These are phyloP conservation scores for Hemichromis elongatus DNA, from an alignment of 2,113 vertebrate genomes.

Conservation along the genomic window DNA sequence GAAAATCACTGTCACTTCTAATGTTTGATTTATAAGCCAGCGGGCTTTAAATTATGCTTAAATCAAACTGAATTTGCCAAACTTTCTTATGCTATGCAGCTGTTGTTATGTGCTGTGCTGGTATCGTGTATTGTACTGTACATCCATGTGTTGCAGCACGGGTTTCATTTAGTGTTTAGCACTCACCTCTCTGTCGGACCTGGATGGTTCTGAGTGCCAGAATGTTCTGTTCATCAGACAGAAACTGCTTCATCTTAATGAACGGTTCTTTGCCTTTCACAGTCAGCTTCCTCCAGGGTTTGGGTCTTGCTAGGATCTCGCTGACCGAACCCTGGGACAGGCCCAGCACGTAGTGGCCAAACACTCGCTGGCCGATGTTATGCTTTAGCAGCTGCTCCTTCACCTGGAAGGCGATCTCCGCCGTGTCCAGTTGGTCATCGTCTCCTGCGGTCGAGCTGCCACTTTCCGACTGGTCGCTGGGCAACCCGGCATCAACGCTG, in stretches of 20 bases:
- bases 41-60: background rate
- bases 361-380: slow-evolving; percentile 97
- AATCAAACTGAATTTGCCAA: background rate
- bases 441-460: slow-evolving; percentile 70
- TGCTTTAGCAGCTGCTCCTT: slow-evolving; percentile 98
- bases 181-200: slow-evolving; percentile 97
- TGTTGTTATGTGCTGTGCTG: background rate
- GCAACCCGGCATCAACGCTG: slow-evolving; percentile 66
- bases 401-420: slow-evolving; percentile 96
- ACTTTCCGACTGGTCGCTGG: slow-evolving; percentile 79
- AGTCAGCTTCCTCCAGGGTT: slow-evolving; percentile 97
- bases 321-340: slow-evolving; percentile 97
- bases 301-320: slow-evolving; percentile 95
- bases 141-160: background rate
- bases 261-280: slow-evolving; percentile 99
- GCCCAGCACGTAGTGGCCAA: slow-evolving; percentile 95
- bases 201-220: slow-evolving; percentile 96
- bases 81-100: background rate
- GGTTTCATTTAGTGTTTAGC: background rate
- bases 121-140: background rate
- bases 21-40: background rate
- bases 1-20: background rate
- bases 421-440: slow-evolving; percentile 92
- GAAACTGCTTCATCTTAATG: slow-evolving; percentile 99
- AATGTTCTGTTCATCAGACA: slow-evolving; percentile 97